phyloP scores from a whole-genome alignment of 2,888 invertebrate species.

The Pegoplata infirma region DNA sequence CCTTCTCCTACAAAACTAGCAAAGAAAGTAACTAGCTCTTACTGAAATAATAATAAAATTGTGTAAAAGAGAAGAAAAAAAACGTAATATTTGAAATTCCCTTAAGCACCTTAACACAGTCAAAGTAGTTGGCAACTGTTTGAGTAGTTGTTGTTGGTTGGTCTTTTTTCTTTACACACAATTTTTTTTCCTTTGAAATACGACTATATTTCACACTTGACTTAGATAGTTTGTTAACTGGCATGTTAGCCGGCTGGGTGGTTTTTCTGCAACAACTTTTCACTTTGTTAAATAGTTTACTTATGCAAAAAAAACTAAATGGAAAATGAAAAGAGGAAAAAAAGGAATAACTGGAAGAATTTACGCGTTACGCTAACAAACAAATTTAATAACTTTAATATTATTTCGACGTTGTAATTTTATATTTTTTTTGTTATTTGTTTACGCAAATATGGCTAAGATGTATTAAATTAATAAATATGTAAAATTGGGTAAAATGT shows the following conservation, averaged over 20 bases:
- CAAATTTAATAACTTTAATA: too few species aligned
- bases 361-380: too few species aligned
- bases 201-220: not conserved
- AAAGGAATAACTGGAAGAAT: too few species aligned
- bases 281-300: not conserved
- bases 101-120: slow-evolving; percentile 17
- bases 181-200: not conserved
- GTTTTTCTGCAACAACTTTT: not conserved
- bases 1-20: too few species aligned
- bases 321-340: too few species aligned
- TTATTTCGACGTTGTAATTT: too few species aligned
- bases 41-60: not conserved
- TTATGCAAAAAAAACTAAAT: not conserved
- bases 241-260: not conserved
- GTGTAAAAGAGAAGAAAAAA: not conserved
- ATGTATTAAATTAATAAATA: too few species aligned
- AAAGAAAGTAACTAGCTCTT: not conserved
- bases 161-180: not conserved
- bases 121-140: not conserved
- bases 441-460: too few species aligned
- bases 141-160: not conserved
- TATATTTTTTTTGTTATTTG: too few species aligned
- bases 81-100: not conserved
- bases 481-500: too few species aligned
- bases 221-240: not conserved